phyloP scores from a whole-genome alignment of 2,888 invertebrate genomes.

The Caenorhabditis drosophilae region DNA sequence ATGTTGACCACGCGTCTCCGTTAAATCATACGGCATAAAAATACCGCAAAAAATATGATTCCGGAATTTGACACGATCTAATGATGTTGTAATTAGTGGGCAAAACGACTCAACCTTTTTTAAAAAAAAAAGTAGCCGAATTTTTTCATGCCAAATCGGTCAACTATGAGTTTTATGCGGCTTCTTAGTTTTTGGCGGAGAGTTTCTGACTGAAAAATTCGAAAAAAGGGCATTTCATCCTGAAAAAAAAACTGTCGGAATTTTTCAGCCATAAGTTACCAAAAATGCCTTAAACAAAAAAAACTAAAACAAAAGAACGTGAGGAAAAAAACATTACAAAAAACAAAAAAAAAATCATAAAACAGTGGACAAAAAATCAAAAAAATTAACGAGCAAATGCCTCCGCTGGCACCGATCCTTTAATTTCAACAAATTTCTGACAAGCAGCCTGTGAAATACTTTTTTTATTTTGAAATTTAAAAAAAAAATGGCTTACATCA shows the following conservation, averaged over 20 bases:
- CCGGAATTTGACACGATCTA: too few species aligned
- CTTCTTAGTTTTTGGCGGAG: too few species aligned
- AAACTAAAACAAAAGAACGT: neutral
- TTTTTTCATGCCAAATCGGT: too few species aligned
- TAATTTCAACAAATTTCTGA: conserved; percentile 20
- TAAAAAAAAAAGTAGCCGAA: too few species aligned
- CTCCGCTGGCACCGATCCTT: conserved; percentile 15
- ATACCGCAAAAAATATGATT: too few species aligned
- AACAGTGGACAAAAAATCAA: conserved; percentile 1
- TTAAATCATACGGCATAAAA: too few species aligned
- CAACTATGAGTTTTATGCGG: too few species aligned
- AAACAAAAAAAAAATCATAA: neutral
- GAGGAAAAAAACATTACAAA: neutral
- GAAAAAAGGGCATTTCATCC: neutral
- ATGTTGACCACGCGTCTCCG: too few species aligned
- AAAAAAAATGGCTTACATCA: conserved; percentile 42
- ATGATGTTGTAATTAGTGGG: too few species aligned
- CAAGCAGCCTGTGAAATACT: conserved; percentile 25
- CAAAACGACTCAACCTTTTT: too few species aligned
- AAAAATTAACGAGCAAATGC: conserved; percentile 16
- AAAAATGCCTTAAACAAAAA: neutral
- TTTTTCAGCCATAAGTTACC: too few species aligned
- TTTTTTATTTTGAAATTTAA: neutral
- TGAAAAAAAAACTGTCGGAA: neutral
- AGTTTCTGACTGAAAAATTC: neutral